Evolutionary conservation across 2,113 vertebrate genomes (phyloP), one percentile per base, ranked within the genome.

Genomic region (Takifugu bimaculatus): DNA sequence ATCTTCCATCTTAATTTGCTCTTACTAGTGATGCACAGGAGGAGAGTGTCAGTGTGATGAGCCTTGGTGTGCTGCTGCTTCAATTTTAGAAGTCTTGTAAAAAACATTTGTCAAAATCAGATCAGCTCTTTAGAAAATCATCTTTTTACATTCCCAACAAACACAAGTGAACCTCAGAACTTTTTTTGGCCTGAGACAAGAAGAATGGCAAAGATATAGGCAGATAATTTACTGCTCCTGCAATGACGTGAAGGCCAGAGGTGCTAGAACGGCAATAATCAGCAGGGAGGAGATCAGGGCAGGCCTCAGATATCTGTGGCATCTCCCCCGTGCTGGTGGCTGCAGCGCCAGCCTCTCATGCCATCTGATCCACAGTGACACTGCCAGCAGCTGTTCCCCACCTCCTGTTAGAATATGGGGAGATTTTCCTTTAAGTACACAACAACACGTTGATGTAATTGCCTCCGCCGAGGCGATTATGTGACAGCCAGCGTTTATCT

Each of bases 261-360:
- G 68, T 66, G 45, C 13, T 12, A 55, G 59, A 50, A 61, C 60
- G 60, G 69, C 69, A 71, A 7, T 50, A 65, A 72, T 63, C 72
- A 68, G 60, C 13, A 53, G 66, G 63, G 65, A 48, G 65, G 68
- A 70, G 78, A 81, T 72, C 60, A 71, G 80, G 78, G 64, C 68
- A 73, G 78, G 58, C 73, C 63, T 45, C 51, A 71, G 68, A 75
- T 80, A 84, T 84, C 84, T 77, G 65, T 71, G 81, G 77, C 65
- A 86, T 77, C 73, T 68, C 60, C 57, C 60, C 26, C 51, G 35
- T 54, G 26, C 35, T 61, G 65, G 54, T 67, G 35, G 64, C 70
- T 45, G 52, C 62, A 50, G 77, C 78, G 79, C 79, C 79, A 83
- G 70, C 65, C 72, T 56, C 60, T 43, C 51, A 67, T 54, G 67